These are phyloP conservation scores for Bursaphelenchus mucronatus DNA, from an alignment of 1,140 invertebrate species.

Conservation along the genomic window DNA sequence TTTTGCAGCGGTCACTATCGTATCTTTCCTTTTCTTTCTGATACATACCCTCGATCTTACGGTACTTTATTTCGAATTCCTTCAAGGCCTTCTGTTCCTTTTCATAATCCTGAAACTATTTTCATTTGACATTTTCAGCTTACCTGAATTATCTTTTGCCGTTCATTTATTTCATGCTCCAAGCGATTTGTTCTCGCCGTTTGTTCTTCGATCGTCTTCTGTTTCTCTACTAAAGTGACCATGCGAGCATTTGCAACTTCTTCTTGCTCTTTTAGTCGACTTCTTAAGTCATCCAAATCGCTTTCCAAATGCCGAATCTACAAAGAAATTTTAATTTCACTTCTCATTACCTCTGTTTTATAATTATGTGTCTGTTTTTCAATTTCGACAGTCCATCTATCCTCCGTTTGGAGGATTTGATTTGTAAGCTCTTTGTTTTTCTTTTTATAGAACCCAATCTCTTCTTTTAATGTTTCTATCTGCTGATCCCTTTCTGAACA, in stretches of 20 bases:
- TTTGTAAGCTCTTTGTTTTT: conserved; percentile 59
- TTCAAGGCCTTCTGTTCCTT: conserved; percentile 32
- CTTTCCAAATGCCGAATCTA: conserved; percentile 15
- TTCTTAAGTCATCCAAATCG: conserved; percentile 18
- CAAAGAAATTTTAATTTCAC: conserved; percentile 2
- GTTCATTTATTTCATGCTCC: conserved; percentile 38
- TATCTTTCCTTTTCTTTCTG: conserved; percentile 58
- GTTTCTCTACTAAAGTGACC: conserved; percentile 27
- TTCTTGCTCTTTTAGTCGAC: conserved; percentile 23
- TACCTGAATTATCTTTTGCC: conserved; percentile 30
- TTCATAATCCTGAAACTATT: conserved; percentile 32
- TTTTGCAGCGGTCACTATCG: conserved; percentile 44
- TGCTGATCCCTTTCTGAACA: conserved; percentile 36
- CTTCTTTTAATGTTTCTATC: conserved; percentile 51
- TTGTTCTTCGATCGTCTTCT: conserved; percentile 30
- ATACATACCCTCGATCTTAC: conserved; percentile 53
- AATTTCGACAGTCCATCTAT: conserved; percentile 57
- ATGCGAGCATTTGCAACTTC: conserved; percentile 14
- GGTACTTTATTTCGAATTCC: conserved; percentile 57
- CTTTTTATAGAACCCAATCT: conserved; percentile 59
- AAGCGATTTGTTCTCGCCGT: conserved; percentile 22
- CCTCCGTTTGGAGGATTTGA: conserved; percentile 58
- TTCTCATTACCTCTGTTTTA: conserved; percentile 37
- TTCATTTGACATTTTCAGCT: conserved; percentile 1
- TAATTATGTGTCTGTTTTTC: conserved; percentile 52